Base-by-base conservation (phyloP, 2,797 vertebrate species). In the Tiaroga cobitis region DNA sequence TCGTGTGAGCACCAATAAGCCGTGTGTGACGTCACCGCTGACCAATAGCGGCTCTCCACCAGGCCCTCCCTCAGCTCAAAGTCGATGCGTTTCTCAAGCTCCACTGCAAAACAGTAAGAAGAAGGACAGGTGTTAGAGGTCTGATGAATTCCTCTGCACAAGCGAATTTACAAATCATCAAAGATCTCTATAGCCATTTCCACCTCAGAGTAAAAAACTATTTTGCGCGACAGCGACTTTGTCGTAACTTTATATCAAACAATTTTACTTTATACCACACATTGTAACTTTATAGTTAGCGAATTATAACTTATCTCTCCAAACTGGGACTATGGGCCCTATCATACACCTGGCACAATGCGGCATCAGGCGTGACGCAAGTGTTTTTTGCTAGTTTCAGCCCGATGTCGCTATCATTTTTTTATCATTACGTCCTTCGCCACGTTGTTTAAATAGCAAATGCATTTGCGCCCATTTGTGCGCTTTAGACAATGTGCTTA, bases 1-100 rank as follows among this genome's bases (percentile, higher is more conserved):
- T 99, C 97, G 89, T 97, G 95, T 2, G 98, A 99, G 39, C 97
- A 99, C 98, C 98, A 99, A 21, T 99, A 99, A 77, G 97, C 97
- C 1, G 98, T 99, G 91, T 99, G 98, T 0, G 98, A 99, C 0
- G 98, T 99, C 91, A 99, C 97, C 0, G 97, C 96, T 0, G 98
- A 99, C 97, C 97, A 98, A 86, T 98, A 99, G 86, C 98, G 96
- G 93, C 97, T 99, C 93, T 99, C 97, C 93, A 99, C 98, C 5
- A 99, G 91, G 63, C 98, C 97, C 91, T 99, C 98, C 87, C 97
- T 92, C 92, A 99, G 95, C 92, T 99, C 97, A 61, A 97, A 99
- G 92, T 99, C 98, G 7, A 99, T 97, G 89, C 98, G 96, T 90
- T 95, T 91, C 90, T 98, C 97, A 95, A 99, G 90, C 56, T 98